Conservation (phyloP, 2,113 vertebrate genomes). For the Actenoides lindsayi region DNA sequence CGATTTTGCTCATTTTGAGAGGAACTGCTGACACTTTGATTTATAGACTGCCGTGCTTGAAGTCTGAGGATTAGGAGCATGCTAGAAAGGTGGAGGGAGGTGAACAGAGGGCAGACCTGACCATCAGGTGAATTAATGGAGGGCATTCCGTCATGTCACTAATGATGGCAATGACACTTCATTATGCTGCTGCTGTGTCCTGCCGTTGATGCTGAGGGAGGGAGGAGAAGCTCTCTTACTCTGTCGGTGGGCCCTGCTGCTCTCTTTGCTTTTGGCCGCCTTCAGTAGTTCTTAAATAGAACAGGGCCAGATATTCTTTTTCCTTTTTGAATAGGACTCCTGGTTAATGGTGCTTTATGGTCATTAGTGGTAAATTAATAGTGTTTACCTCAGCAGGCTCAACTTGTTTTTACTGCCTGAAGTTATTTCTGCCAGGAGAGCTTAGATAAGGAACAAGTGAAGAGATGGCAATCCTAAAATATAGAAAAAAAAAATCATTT, state of each 20-base stretch:
- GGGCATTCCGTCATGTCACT: neutral
- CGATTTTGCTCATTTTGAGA: neutral
- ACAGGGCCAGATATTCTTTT: neutral
- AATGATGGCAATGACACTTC: neutral
- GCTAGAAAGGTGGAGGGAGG: neutral
- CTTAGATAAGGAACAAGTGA: neutral
- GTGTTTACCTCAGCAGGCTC: neutral
- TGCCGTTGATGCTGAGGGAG: neutral
- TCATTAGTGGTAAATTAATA: neutral
- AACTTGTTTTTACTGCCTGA: neutral
- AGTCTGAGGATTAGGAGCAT: neutral
- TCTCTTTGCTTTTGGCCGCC: neutral
- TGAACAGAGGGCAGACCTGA: conserved; percentile 15
- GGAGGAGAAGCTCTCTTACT: neutral
- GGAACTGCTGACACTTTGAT: neutral
- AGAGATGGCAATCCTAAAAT: neutral
- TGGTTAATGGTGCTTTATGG: neutral
- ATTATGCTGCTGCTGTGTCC: neutral
- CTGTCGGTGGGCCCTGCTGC: neutral
- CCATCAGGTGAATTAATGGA: neutral
- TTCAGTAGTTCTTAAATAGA: neutral
- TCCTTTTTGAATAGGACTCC: neutral
- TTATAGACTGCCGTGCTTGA: neutral
- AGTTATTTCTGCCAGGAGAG: neutral
- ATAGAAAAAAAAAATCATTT: neutral